phyloP scores from a whole-genome alignment of 2,888 invertebrate species.

The Dasysyrphus tricinctus region DNA sequence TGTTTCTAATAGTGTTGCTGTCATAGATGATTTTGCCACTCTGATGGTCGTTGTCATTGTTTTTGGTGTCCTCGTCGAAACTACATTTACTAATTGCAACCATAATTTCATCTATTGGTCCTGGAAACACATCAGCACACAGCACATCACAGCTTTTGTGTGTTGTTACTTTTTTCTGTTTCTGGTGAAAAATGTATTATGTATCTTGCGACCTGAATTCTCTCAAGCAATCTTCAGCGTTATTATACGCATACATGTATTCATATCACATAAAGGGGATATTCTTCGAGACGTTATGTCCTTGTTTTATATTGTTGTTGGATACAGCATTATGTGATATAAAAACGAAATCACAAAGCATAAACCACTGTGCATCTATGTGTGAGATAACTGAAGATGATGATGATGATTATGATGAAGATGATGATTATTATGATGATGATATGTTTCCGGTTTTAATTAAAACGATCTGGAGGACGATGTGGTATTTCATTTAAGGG shows the following conservation, averaged over 20 bases:
- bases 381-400: constrained; percentile 1
- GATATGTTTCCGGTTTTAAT: constrained; percentile 73
- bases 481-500: constrained; percentile 65
- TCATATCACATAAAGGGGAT: constrained; percentile 65
- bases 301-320: constrained; percentile 21
- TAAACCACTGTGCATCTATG: constrained; percentile 37
- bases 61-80: constrained; percentile 62
- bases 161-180: constrained; percentile 9
- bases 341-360: constrained; percentile 66
- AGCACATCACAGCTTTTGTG: constrained; percentile 23
- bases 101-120: constrained; percentile 74
- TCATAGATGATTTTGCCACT: constrained; percentile 65
- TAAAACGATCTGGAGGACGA: constrained; percentile 64
- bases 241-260: constrained; percentile 62
- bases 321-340: constrained; percentile 34
- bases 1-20: constrained; percentile 60
- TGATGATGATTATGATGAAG: constrained; percentile 23
- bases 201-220: constrained; percentile 60
- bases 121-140: constrained; percentile 34
- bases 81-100: constrained; percentile 75
- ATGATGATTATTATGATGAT: constrained; percentile 51
- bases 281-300: constrained; percentile 49
- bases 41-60: constrained; percentile 54
- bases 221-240: constrained; percentile 63
- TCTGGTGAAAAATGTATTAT: constrained; percentile 32